Evolutionary conservation across 37 sponge, comb jelly and placozoan genomes (phyloP), one percentile per base, ranked within the genome.

Genomic region (Agelas oroides): DNA sequence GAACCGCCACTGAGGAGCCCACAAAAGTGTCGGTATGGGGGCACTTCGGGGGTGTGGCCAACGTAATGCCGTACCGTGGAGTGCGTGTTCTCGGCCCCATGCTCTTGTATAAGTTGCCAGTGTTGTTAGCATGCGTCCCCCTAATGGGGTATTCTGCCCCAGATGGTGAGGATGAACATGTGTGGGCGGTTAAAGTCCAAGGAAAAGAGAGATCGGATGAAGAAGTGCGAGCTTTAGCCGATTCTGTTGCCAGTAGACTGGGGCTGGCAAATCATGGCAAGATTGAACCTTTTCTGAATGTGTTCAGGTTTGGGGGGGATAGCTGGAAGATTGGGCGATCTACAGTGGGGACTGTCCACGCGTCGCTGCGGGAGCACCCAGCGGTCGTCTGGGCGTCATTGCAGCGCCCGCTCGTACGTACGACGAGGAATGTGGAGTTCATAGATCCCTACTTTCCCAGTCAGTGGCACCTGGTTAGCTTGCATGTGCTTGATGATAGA

Each of bases 381-480:
- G 30, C 68, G 0, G 71, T 88, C 11, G 19, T 59, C 35, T 82
- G 83, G 83, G 59, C 83, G 5, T 40, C 46, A 1, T 36, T 23
- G 25, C 83, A 88, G 37, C 27, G 19, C 0, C 59, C 72, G 11
- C 70, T 88, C 8, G 58, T 25, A 24, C 53, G 81, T 25, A 54
- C 37, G 28, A 78, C 61, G 55, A 70, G 80, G 30, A 23, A 39
- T 20, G 76, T 53, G 8, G 55, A 66, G 23, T 84, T 92, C 66
- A 77, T 68, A 27, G 92, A 92, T 33, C 92, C 92, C 11, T 27
- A 35, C 31, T 92, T 87, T 62, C 6, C 30, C 8, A 53, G 53
- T 0, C 92, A 92, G 63, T 92, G 92, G 92, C 92, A 92, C 53
- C 62, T 92, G 81, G 92, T 91, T 20, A 70, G 82, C 31, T 60